Evolutionary conservation across 2,797 vertebrate genomes (phyloP), one percentile per base, ranked within the genome.

Genomic region (Rhadinocentrus ornatus): DNA sequence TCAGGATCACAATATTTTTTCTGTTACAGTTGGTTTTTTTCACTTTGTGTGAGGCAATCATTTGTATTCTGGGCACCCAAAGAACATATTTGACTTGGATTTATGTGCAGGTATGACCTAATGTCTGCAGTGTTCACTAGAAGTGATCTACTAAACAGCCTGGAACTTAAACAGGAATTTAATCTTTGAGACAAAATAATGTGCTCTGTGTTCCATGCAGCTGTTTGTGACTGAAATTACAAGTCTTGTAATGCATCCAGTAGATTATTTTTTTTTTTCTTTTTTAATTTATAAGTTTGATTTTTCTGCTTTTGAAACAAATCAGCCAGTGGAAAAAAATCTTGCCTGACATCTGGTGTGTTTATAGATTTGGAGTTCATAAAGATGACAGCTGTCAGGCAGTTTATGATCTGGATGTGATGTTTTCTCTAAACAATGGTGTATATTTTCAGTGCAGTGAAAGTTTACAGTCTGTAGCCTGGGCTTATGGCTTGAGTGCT

Each of bases 401-500:
- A 57, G 57, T 85, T 82, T 72, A 85, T 75, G 72, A 81, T 76
- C 2, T 52, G 69, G 32, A 71, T 44, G 27, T 46, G 15, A 27
- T 75, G 62, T 72, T 85, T 79, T 79, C 31, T 81, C 63, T 85
- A 74, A 88, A 85, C 78, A 37, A 16, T 70, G 78, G 31, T 73
- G 83, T 79, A 20, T 88, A 89, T 89, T 90, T 89, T 85, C 77
- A 71, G 60, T 64, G 75, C 63, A 75, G 81, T 84, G 79, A 85
- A 69, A 73, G 77, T 86, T 83, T 81, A 71, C 61, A 75, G 80
- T 35, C 46, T 78, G 15, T 58, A 60, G 35, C 44, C 63, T 59
- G 71, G 31, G 46, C 61, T 71, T 56, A 53, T 65, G 62, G 53
- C 46, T 31, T 10, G 20, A 55, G 35, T 8, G 32, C 71, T 85